These are phyloP conservation scores for Epistrophe grossulariae DNA, from an alignment of 2,888 invertebrate species.

Conservation along the genomic window DNA sequence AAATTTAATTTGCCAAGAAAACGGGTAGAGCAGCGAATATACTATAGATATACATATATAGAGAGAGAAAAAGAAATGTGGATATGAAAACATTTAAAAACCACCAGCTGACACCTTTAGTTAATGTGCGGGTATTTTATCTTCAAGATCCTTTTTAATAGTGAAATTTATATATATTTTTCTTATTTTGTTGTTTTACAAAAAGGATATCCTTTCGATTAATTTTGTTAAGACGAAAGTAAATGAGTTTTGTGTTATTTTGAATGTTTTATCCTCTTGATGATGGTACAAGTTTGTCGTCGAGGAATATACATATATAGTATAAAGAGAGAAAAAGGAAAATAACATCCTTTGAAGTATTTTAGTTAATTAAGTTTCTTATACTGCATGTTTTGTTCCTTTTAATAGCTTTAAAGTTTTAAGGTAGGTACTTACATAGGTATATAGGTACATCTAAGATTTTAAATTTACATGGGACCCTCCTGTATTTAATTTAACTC, in stretches of 20 bases:
- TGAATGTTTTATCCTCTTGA: conserved; percentile 27
- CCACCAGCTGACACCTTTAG: conserved; percentile 69
- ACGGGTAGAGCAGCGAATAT: not conserved
- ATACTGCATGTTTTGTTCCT: conserved; percentile 41
- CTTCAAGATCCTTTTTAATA: conserved; percentile 44
- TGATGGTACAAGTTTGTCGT: not conserved
- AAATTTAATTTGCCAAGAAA: conserved; percentile 45
- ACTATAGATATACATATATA: not conserved
- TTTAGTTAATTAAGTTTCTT: conserved; percentile 65
- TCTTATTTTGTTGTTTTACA: not conserved
- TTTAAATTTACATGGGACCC: conserved; percentile 31
- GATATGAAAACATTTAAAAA: conserved; percentile 39
- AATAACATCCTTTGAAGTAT: conserved; percentile 58
- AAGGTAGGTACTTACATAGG: conserved; percentile 3
- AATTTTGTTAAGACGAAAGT: conserved; percentile 40
- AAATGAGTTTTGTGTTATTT: conserved; percentile 31
- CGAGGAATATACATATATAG: not conserved
- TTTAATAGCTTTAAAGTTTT: conserved; percentile 27
- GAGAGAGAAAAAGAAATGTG: not conserved
- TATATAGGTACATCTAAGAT: not conserved
- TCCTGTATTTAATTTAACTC: conserved; percentile 27
- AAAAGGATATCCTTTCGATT: conserved; percentile 60
- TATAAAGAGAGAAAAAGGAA: not conserved
- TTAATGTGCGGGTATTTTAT: conserved; percentile 63
- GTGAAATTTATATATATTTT: conserved; percentile 31